Evolutionary conservation across 1,140 invertebrate species (phyloP).

Genomic region (Trichonephila clavipes): DNA sequence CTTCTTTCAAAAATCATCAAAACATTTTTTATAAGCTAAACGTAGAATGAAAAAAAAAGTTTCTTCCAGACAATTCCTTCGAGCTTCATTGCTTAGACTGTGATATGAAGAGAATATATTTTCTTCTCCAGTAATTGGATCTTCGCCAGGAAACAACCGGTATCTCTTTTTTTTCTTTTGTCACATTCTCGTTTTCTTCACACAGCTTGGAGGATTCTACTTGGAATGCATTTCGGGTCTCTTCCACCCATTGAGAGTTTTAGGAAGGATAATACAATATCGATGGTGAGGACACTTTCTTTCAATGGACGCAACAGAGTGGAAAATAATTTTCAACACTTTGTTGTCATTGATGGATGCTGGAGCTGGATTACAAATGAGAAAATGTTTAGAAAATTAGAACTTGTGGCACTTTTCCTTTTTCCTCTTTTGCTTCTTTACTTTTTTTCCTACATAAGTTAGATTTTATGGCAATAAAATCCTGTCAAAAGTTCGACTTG

Average conservation of each 20-base stretch:
- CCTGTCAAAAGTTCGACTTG: neutral
- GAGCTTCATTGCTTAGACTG: neutral
- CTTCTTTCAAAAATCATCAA: constrained; percentile 32
- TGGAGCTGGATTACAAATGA: constrained; percentile 24
- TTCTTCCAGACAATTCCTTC: neutral
- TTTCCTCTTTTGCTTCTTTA: too few relatives aligned
- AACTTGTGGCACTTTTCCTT: neutral
- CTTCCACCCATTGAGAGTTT: neutral
- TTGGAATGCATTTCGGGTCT: constrained; percentile 20
- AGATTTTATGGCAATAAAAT: neutral
- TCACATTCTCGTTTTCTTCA: neutral
- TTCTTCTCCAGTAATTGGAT: constrained; percentile 39
- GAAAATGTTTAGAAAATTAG: constrained; percentile 37
- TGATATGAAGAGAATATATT: neutral
- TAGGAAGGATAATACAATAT: constrained; percentile 27
- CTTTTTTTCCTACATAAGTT: too few relatives aligned
- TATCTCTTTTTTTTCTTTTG: neutral
- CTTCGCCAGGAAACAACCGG: constrained; percentile 21
- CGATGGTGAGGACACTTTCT: constrained; percentile 3
- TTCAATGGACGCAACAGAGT: neutral
- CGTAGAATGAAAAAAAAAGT: neutral
- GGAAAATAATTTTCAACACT: constrained; percentile 59
- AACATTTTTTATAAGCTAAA: neutral
- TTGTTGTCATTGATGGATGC: constrained; percentile 60
- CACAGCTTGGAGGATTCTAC: constrained; percentile 23